Base-by-base conservation (phyloP, 2,888 invertebrate species). In the Pycnomerus fuliginosus region DNA sequence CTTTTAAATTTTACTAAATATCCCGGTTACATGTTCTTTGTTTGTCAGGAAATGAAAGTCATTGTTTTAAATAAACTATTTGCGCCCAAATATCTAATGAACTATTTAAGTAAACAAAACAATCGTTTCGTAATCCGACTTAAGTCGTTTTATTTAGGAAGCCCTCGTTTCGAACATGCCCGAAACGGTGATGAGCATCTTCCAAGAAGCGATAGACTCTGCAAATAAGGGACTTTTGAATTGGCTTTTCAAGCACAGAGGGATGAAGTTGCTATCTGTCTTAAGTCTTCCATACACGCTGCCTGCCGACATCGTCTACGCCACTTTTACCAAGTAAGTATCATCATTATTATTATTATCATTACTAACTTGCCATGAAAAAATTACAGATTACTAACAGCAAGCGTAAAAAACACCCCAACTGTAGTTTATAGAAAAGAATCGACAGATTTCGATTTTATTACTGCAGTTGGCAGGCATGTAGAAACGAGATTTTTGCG, bases 171-270 rank as follows among this genome's bases (percentile, higher is more conserved):
- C 90, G 49, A 87, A 89, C 67, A 81, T 96, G 55, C 95, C 95
- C 5, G 92, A 93, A 65, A 87, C 89, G 1, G 91, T 96, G 59
- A 80, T 91, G 72, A 86, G 84, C 58, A 86, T 91, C 64, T 89
- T 96, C 71, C 93, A 95, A 77, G 90, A 91, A 65, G 94, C 93
- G 1, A 92, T 94, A 53, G 91, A 94, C 67, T 84, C 90, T 0
- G 91, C 94, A 0, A 95, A 96, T 73, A 89, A 85, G 65, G 94
- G 94, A 2, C 72, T 96, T 15, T 78, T 91, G 40, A 93, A 91
- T 72, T 94, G 93, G 90, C 74, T 95, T 52, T 90, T 93, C 75
- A 84, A 87, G 58, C 87, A 88, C 63, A 80, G 83, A 52, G 87
- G 90, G 28, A 83, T 93, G 71, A 85, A 90, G 58, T 74, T 90